Evolutionary conservation across 1,140 invertebrate species (phyloP).

Genomic region (Drosophila pseudoananassae): DNA sequence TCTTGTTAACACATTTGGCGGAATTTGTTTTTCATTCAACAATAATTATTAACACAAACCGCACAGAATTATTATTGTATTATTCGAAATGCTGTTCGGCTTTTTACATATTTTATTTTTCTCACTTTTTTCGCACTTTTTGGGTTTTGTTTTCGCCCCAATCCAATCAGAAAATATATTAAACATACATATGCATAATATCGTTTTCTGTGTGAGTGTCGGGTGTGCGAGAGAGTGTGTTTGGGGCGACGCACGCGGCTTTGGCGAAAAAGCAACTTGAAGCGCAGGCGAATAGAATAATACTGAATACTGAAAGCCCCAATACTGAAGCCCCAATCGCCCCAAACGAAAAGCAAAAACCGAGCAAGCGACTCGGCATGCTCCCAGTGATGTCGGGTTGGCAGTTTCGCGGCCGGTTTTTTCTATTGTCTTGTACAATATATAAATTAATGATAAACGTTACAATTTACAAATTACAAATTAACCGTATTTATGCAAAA

Average conservation of each 20-base stretch:
- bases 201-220: conserved; percentile 47
- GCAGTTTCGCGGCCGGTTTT: neutral
- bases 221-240: conserved; percentile 35
- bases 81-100: conserved; percentile 37
- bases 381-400: conserved; percentile 9
- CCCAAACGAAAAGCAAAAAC: conserved; percentile 42
- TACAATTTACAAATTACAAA: too few species aligned
- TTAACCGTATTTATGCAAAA: too few species aligned
- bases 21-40: conserved; percentile 43
- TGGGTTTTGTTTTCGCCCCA: conserved; percentile 61
- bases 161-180: conserved; percentile 76
- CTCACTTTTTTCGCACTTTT: conserved; percentile 54
- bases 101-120: conserved; percentile 39
- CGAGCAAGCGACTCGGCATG: conserved; percentile 21
- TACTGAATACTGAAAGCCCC: conserved; percentile 75
- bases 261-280: conserved; percentile 66
- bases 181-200: conserved; percentile 64
- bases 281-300: conserved; percentile 77
- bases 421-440: neutral
- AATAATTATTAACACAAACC: conserved; percentile 52
- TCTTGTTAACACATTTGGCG: conserved; percentile 66
- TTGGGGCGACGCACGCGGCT: conserved; percentile 44
- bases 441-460: too few species aligned
- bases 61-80: conserved; percentile 35
- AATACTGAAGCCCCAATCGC: conserved; percentile 43